Conservation (phyloP, 2,797 vertebrate genomes). For the Picus viridis region DNA sequence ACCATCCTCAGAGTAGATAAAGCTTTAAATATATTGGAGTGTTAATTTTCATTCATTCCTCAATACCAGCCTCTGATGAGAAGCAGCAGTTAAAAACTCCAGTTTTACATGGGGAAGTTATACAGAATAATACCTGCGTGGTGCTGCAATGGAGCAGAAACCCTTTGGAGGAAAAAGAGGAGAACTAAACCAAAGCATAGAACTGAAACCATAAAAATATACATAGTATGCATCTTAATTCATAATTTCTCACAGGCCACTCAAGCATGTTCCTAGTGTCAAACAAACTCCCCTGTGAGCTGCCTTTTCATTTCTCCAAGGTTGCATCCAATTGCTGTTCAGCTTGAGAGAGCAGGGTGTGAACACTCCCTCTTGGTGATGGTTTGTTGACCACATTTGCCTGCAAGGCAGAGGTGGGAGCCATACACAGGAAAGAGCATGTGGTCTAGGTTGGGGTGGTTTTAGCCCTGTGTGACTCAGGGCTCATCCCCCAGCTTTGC, state of each 20-base stretch:
- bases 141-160: not conserved
- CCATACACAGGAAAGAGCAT: not conserved
- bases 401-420: fast-evolving
- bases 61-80: not conserved
- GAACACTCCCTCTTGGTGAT: not conserved
- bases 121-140: not conserved
- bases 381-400: not conserved
- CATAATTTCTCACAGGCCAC: not conserved
- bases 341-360: not conserved
- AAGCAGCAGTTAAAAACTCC: not conserved
- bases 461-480: not conserved
- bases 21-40: not conserved
- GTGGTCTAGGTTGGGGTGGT: not conserved
- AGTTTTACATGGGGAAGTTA: not conserved
- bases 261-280: not conserved
- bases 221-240: not conserved
- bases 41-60: not conserved
- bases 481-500: not conserved
- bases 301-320: not conserved
- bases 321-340: not conserved
- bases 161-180: not conserved
- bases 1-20: not conserved
- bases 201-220: not conserved
- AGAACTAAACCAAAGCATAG: not conserved
- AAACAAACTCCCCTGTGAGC: not conserved